Evolutionary conservation across 2,797 vertebrate genomes (phyloP), one percentile per base, ranked within the genome.

Genomic region (Poecilia picta): DNA sequence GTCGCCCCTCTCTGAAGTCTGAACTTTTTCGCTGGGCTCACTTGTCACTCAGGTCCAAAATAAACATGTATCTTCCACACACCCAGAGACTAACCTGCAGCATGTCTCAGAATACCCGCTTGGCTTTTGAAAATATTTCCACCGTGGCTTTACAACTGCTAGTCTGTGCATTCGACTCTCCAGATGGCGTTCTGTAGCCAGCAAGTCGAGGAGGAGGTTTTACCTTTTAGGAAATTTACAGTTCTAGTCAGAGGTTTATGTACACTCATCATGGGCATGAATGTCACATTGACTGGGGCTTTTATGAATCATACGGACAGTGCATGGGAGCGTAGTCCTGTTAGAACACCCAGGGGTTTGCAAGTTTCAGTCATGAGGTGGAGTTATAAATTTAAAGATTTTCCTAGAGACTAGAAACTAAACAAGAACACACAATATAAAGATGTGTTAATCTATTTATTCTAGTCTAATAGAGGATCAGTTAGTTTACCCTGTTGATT

Each of bases 41-140:
- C 82, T 71, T 86, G 88, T 89, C 87, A 76, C 80, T 91, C 81
- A 57, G 5, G 74, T 91, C 89, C 85, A 91, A 91, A 89, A 88
- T 84, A 92, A 92, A 92, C 91, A 90, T 77, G 85, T 81, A 81
- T 91, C 86, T 86, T 87, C 77, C 74, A 46, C 84, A 82, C 83
- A 79, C 82, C 81, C 85, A 87, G 85, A 86, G 80, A 86, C 85
- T 85, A 85, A 92, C 89, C 89, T 92, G 89, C 87, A 83, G 79
- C 82, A 68, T 73, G 81, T 87, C 86, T 86, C 78, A 81, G 79
- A 90, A 87, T 80, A 86, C 83, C 79, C 85, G 86, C 74, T 75
- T 70, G 72, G 78, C 75, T 76, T 82, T 82, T 84, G 72, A 82
- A 85, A 82, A 85, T 76, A 83, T 78, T 82, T 88, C 77, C 55